These are phyloP conservation scores for Strigamia maritima DNA, from an alignment of 2,888 invertebrate genomes.

Conservation along the genomic window DNA sequence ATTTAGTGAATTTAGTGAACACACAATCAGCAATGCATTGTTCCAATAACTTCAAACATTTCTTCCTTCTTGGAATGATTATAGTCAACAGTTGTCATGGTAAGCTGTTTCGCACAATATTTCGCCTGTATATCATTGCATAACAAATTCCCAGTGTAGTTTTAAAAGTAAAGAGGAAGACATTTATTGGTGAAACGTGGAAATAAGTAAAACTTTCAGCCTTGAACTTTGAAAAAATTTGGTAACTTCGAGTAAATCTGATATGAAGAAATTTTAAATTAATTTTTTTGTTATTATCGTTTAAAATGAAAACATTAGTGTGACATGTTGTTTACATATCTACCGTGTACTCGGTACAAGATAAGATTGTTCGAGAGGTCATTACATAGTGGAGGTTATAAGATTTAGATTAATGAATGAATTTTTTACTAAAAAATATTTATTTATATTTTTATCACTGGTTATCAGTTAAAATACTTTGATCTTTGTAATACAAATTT, in stretches of 20 bases:
- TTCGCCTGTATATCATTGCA: not conserved
- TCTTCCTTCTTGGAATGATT: not conserved
- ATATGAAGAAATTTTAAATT: not conserved
- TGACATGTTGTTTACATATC: not conserved
- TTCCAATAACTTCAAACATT: not conserved
- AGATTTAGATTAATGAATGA: conserved; percentile 16
- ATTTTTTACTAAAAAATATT: not conserved
- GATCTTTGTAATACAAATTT: not conserved
- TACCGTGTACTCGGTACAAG: not conserved
- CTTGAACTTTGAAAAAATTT: conserved; percentile 10
- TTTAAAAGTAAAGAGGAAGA: not conserved
- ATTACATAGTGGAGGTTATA: not conserved
- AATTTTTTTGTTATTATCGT: not conserved
- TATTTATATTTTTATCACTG: not conserved
- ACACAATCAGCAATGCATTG: not conserved
- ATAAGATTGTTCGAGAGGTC: conserved; percentile 23
- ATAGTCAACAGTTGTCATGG: not conserved
- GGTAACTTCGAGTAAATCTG: not conserved
- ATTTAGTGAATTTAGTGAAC: not conserved
- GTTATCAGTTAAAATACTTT: conserved; percentile 12
- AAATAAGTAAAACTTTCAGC: not conserved
- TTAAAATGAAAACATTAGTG: not conserved
- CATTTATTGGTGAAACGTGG: not conserved
- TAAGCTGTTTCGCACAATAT: not conserved
- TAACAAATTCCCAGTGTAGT: not conserved